Evolutionary conservation across 2,797 vertebrate species (phyloP).

Genomic region (Capromys pilorides): DNA sequence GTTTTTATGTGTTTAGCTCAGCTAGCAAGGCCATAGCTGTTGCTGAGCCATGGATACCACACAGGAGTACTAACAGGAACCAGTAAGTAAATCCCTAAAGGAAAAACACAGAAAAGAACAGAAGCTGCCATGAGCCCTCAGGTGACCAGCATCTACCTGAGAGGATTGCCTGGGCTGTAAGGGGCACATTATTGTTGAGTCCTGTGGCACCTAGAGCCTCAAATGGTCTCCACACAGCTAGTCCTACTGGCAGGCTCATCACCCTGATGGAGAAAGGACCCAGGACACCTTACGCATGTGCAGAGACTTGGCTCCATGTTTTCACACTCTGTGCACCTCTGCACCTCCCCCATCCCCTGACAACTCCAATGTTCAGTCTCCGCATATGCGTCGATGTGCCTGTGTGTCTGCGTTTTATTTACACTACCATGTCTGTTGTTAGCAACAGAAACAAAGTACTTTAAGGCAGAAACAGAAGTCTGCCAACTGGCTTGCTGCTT

Average conservation of each 20-base stretch:
- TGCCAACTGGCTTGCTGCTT: constrained; percentile 75
- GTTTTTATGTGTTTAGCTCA: background rate
- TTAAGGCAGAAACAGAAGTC: constrained; percentile 70
- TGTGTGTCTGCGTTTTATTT: constrained; percentile 80
- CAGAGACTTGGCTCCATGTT: background rate
- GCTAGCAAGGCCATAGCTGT: background rate
- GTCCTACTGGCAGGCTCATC: background rate
- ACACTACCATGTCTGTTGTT: constrained; percentile 79
- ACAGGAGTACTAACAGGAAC: background rate
- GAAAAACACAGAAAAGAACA: background rate
- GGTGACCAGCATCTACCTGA: background rate
- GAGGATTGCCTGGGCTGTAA: background rate
- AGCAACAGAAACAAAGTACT: constrained; percentile 80
- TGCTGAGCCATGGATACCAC: background rate
- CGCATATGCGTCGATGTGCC: constrained; percentile 63
- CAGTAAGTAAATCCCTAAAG: background rate
- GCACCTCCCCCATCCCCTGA: background rate
- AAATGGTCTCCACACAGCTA: background rate
- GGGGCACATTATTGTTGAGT: background rate
- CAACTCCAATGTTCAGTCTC: constrained; percentile 64
- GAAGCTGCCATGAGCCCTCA: background rate
- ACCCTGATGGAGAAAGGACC: background rate
- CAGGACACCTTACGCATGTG: background rate
- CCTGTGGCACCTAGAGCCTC: background rate
- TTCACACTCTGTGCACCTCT: constrained; percentile 45